Evolutionary conservation across 1,140 invertebrate genomes (phyloP).

Genomic region (Teleopsis dalmanni): DNA sequence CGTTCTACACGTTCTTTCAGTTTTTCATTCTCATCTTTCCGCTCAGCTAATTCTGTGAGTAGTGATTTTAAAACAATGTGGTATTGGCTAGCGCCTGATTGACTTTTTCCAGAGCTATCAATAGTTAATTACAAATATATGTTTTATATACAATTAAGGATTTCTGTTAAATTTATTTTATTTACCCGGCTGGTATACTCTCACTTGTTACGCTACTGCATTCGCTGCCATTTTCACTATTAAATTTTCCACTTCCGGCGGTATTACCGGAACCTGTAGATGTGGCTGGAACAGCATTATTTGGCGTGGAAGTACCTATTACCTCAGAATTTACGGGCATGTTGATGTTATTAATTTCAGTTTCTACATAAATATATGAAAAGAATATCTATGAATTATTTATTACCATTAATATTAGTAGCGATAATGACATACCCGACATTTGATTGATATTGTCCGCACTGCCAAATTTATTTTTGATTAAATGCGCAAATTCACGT

Average conservation of each 20-base stretch:
- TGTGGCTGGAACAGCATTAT: slow-evolving; percentile 38
- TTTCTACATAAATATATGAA: slow-evolving; percentile 8
- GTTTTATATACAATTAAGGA: not conserved
- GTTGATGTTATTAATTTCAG: slow-evolving; percentile 16
- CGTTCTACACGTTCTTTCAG: slow-evolving; percentile 66
- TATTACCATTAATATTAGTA: no score
- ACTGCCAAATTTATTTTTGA: slow-evolving; percentile 94
- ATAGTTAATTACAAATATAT: not conserved
- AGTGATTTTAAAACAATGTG: slow-evolving; percentile 62
- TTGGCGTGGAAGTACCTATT: slow-evolving; percentile 26
- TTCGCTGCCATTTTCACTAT: slow-evolving; percentile 67
- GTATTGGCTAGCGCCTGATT: slow-evolving; percentile 46
- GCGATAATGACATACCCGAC: slow-evolving; percentile 52
- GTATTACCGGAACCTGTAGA: slow-evolving; percentile 48
- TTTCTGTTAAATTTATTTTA: not conserved
- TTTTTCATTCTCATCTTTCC: slow-evolving; percentile 69
- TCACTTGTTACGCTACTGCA: slow-evolving; percentile 73
- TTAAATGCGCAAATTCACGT: slow-evolving; percentile 87
- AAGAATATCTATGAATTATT: not conserved
- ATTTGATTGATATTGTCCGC: slow-evolving; percentile 91
- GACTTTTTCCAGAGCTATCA: slow-evolving; percentile 42
- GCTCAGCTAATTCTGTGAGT: slow-evolving; percentile 65
- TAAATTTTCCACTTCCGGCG: slow-evolving; percentile 57
- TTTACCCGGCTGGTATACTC: slow-evolving; percentile 57
- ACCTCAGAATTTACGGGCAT: slow-evolving; percentile 19